Conservation (phyloP, 2,888 invertebrate genomes). For the Cosmorhoe ocellata region DNA sequence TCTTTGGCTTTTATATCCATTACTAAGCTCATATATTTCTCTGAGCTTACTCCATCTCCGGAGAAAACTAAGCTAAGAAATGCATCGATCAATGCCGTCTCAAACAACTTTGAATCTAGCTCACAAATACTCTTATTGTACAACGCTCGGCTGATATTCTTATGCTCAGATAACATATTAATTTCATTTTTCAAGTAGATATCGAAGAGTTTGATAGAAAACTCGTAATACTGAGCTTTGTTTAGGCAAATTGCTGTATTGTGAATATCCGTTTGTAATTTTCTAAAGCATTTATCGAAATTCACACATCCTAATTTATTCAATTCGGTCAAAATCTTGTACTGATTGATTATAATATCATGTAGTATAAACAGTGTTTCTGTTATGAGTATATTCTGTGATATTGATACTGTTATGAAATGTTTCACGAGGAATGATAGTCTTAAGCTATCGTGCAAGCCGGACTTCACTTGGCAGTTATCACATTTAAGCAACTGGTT, state of each 20-base stretch:
- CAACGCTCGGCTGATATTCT: slow-evolving; percentile 61
- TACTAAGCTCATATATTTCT: slow-evolving; percentile 67
- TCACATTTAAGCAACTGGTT: slow-evolving; percentile 65
- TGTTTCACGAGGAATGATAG: slow-evolving; percentile 57
- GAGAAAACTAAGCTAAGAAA: slow-evolving; percentile 62
- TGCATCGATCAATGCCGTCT: slow-evolving; percentile 56
- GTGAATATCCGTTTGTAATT: slow-evolving; percentile 65
- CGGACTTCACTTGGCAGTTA: slow-evolving; percentile 54
- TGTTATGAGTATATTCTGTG: slow-evolving; percentile 40
- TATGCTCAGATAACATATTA: slow-evolving; percentile 27
- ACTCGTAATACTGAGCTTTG: slow-evolving; percentile 51
- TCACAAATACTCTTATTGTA: slow-evolving; percentile 74
- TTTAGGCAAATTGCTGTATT: slow-evolving; percentile 65
- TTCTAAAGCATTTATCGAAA: slow-evolving; percentile 55
- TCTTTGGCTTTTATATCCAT: slow-evolving; percentile 70
- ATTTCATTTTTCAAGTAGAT: slow-evolving; percentile 60
- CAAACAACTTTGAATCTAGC: slow-evolving; percentile 53
- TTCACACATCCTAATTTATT: slow-evolving; percentile 52
- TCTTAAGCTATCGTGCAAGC: slow-evolving; percentile 62
- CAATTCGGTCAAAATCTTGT: slow-evolving; percentile 49
- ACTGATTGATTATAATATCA: slow-evolving; percentile 48
- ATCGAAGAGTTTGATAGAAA: slow-evolving; percentile 61
- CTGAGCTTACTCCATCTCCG: slow-evolving; percentile 44
- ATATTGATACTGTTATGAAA: slow-evolving; percentile 45
- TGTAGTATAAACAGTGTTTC: slow-evolving; percentile 40